Base-by-base conservation (phyloP, 2,888 invertebrate genomes). In the Arge pagana region DNA sequence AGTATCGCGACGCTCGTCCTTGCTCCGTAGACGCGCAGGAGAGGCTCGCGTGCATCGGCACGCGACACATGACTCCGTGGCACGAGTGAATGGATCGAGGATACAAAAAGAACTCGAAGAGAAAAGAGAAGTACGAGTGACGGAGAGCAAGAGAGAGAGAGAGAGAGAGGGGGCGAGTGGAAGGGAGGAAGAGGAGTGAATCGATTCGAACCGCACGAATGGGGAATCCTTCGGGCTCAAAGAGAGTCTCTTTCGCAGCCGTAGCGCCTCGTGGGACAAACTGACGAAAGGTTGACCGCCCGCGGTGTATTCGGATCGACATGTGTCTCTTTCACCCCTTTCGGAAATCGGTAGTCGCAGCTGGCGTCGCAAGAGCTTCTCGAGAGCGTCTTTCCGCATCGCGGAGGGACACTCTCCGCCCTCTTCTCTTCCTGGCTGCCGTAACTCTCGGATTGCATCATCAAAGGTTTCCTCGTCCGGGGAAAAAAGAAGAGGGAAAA, bases 31-130 rank as follows among this genome's bases (percentile, higher is more conserved):
- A 21, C 33, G 24, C 41, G 16, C 36, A 30, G 41, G 50, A 39
- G 50, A 35, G 45, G 54, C 43, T 58, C 64, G 57, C 66, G 66
- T 62, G 63, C 61, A 56, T 18, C 40, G 65, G 66, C 65, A 65
- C 65, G 64, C 65, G 65, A 64, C 65, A 57, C 61, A 54, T 57
- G 60, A 59, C 60, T 59, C 61, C 16, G 26, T 39, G 52, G 54
- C 49, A 36, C 51, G 45, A 33, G 45, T 15, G 13, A 8, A 24
- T 26, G 24, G 40, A 24, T 31, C 30, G 30, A 42, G 24, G 49
- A 52, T 53, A 56, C 41, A 35, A 33, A 37, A 56, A 57, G 54
- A 57, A 55, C 55, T 50, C 53, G 60, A 60, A 58, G 50, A 53
- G 28, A 39, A 39, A 37, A 36, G 28, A 31, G 21, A 33, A 45